phyloP scores from a whole-genome alignment of 2,888 invertebrate genomes.

The Thereva nobilitata region DNA sequence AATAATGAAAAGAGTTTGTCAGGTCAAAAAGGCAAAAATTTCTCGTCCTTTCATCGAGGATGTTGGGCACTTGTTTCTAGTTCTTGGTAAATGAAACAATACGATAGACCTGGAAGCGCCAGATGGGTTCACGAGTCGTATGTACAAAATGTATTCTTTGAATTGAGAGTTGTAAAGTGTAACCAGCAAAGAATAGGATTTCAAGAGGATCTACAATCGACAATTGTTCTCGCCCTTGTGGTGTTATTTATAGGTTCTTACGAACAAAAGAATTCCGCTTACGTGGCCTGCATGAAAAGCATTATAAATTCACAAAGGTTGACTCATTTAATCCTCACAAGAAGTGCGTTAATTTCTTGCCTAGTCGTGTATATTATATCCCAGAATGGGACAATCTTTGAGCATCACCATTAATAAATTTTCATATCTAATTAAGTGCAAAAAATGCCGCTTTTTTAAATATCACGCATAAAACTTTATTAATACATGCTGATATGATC shows the following conservation, averaged over 20 bases:
- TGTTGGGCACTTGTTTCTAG: constrained; percentile 20
- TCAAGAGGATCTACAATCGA: constrained; percentile 18
- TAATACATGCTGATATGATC: no score
- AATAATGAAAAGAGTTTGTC: constrained; percentile 13
- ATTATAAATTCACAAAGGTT: no score
- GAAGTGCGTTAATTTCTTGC: no score
- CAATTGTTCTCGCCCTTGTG: constrained; percentile 20
- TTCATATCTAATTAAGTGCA: no score
- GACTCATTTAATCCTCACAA: no score
- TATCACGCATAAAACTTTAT: no score
- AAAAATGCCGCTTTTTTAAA: no score
- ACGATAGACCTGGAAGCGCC: constrained; percentile 12
- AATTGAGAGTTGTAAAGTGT: constrained; percentile 4
- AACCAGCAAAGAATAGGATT: background rate
- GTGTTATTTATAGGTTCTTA: background rate
- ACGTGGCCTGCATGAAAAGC: no score
- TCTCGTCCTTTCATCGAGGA: constrained; percentile 18
- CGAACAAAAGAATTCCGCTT: background rate
- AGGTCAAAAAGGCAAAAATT: constrained; percentile 17
- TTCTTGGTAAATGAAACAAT: constrained; percentile 19
- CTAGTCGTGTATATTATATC: no score
- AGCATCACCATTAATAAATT: no score
- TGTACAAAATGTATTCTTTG: background rate
- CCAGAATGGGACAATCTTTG: no score
- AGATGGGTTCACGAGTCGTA: background rate